Evolutionary conservation across 2,113 vertebrate genomes (phyloP), one percentile per base, ranked within the genome.

Genomic region (Gallinago paraguaiae): DNA sequence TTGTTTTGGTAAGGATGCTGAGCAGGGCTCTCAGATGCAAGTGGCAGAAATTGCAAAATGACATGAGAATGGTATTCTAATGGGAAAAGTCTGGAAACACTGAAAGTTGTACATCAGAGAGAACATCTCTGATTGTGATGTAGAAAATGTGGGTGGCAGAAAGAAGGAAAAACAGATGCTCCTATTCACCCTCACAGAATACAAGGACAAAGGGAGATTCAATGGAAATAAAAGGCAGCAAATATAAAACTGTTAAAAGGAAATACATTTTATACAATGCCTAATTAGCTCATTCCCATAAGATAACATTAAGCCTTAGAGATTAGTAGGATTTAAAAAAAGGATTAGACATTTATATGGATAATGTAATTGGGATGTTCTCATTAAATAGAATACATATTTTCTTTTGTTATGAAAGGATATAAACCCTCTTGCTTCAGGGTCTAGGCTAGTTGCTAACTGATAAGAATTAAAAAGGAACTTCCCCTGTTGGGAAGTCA

Each of bases 321-420:
- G 96, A 95, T 97, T 88, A 97, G 94, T 46, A 94, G 95, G 91
- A 94, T 95, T 97, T 94, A 51, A 71, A 92, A 95, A 94, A 88
- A 39, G 93, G 92, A 97, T 97, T 97, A 96, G 93, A 83, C 85
- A 95, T 93, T 95, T 94, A 95, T 97, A 96, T 88, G 89, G 91
- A 76, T 95, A 97, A 95, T 92, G 85, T 94, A 93, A 95, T 95
- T 88, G 82, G 69, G 51, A 92, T 92, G 86, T 95, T 94, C 85
- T 90, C 77, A 71, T 93, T 96, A 94, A 95, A 96, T 75, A 71
- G 56, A 88, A 94, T 90, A 93, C 85, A 63, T 86, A 72, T 90
- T 94, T 93, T 89, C 88, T 92, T 95, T 95, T 94, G 74, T 96
- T 93, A 77, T 85, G 70, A 74, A 93, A 82, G 50, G 53, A 87